Conservation (phyloP, 1,140 invertebrate species). For the Drosophila malerkotliana region DNA sequence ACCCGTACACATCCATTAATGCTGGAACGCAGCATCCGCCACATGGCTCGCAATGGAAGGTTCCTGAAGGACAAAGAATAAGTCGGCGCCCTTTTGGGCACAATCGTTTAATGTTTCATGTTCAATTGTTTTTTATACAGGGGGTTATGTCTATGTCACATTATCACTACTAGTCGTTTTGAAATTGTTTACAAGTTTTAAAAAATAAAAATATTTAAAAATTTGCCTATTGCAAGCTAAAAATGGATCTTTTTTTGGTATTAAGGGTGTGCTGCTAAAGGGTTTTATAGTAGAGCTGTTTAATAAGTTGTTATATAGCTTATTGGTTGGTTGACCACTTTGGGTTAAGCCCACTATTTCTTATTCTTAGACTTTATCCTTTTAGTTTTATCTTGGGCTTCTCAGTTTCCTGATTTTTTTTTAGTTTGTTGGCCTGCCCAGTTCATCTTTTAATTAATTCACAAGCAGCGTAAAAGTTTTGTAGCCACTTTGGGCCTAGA, state of each 20-base stretch:
- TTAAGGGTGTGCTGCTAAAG: too few species aligned
- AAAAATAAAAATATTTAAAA: too few species aligned
- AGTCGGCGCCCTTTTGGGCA: not conserved
- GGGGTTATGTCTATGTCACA: too few species aligned
- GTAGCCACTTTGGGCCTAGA: constrained; percentile 72
- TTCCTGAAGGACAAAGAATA: not conserved
- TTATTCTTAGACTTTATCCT: not conserved
- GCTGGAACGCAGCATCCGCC: not conserved
- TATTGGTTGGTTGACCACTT: not conserved
- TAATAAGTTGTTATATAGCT: too few species aligned
- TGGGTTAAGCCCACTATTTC: constrained; percentile 9
- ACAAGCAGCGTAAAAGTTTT: constrained; percentile 76
- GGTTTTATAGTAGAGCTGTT: too few species aligned
- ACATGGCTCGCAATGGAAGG: not conserved
- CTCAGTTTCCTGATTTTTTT: constrained; percentile 37
- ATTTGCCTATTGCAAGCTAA: too few species aligned
- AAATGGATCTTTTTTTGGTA: too few species aligned
- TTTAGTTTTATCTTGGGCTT: constrained; percentile 28
- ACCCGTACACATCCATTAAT: not conserved
- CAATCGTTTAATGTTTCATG: not conserved
- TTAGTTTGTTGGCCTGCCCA: constrained; percentile 63
- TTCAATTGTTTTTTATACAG: not conserved
- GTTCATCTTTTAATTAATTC: constrained; percentile 82
- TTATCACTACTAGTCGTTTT: too few species aligned
- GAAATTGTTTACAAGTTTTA: too few species aligned